These are phyloP conservation scores for Petrosia ficiformis DNA, from an alignment of 37 sponge, comb jelly and placozoan species.

Conservation along the genomic window DNA sequence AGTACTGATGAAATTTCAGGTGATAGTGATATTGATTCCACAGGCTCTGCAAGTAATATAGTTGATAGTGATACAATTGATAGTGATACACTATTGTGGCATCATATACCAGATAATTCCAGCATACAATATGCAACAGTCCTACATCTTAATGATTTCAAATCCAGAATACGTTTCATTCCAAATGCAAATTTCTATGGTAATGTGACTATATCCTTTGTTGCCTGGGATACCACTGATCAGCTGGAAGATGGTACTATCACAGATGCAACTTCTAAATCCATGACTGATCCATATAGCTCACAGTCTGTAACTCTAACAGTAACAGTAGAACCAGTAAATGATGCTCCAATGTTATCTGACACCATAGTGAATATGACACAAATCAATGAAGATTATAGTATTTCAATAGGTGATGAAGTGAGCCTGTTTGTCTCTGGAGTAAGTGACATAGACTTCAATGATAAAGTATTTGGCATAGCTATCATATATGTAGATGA, in stretches of 20 bases:
- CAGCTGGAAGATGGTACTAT: constrained; percentile 48
- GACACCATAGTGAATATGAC: constrained; percentile 49
- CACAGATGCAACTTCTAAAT: constrained; percentile 40
- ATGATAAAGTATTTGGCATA: constrained; percentile 53
- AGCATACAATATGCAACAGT: constrained; percentile 49
- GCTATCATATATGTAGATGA: constrained; percentile 60
- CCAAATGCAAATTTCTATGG: constrained; percentile 76
- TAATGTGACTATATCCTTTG: constrained; percentile 40
- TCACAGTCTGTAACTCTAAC: constrained; percentile 13
- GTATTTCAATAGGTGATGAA: constrained; percentile 54
- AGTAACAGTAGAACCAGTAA: constrained; percentile 49
- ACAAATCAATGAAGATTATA: constrained; percentile 63
- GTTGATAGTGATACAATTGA: neutral
- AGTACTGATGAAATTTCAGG: neutral
- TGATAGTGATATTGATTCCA: neutral
- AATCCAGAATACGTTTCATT: constrained; percentile 67
- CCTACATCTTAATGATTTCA: constrained; percentile 35
- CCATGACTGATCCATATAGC: constrained; percentile 71
- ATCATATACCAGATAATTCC: constrained; percentile 24
- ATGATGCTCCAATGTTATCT: constrained; percentile 81
- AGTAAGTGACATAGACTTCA: constrained; percentile 67
- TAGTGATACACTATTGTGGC: constrained; percentile 49
- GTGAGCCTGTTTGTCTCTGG: constrained; percentile 38
- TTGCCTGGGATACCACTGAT: constrained; percentile 81
- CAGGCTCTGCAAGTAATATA: neutral